Evolutionary conservation across 1,140 invertebrate genomes (phyloP).

Genomic region (Tetragonula clypearis): DNA sequence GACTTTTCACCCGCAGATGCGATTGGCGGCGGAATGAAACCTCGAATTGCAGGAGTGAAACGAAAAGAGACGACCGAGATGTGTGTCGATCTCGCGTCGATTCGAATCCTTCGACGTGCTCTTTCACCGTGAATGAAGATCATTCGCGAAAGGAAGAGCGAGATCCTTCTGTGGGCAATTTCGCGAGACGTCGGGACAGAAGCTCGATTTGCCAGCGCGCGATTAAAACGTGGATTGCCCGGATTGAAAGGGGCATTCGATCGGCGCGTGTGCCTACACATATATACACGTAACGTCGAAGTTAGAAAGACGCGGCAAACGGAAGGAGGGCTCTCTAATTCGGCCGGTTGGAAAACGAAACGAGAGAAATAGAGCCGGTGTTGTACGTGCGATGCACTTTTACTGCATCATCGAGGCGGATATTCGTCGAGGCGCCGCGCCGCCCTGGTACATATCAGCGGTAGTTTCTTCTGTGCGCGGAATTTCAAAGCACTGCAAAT

Average conservation of each 20-base stretch:
- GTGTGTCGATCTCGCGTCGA: too few relatives aligned
- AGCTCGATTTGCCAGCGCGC: not conserved
- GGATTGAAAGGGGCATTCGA: slow-evolving; percentile 29
- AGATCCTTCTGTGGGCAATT: not conserved
- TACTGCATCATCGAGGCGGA: slow-evolving; percentile 60
- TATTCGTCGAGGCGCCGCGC: slow-evolving; percentile 48
- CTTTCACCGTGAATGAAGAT: too few relatives aligned
- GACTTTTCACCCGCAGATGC: too few relatives aligned
- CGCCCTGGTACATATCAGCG: slow-evolving; percentile 41
- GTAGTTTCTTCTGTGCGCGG: slow-evolving; percentile 50
- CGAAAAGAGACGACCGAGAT: too few relatives aligned
- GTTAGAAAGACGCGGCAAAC: slow-evolving; percentile 2
- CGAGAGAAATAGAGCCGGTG: slow-evolving; percentile 58
- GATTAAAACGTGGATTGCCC: slow-evolving; percentile 13
- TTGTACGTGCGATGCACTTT: slow-evolving; percentile 66
- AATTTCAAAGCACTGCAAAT: slow-evolving; percentile 61
- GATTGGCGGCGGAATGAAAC: too few relatives aligned
- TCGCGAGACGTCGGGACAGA: not conserved
- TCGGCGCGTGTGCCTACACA: not conserved
- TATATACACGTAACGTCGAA: not conserved
- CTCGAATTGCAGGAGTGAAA: too few relatives aligned
- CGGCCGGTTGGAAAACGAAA: slow-evolving; percentile 59
- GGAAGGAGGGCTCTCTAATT: slow-evolving; percentile 38
- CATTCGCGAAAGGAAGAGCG: too few relatives aligned
- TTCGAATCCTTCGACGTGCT: too few relatives aligned